Percentiles rank a stretch among this genome's conserved stretches.
phyloP scores from a whole-genome alignment of 1,140 invertebrate genomes.

The Cherax destructor region DNA sequence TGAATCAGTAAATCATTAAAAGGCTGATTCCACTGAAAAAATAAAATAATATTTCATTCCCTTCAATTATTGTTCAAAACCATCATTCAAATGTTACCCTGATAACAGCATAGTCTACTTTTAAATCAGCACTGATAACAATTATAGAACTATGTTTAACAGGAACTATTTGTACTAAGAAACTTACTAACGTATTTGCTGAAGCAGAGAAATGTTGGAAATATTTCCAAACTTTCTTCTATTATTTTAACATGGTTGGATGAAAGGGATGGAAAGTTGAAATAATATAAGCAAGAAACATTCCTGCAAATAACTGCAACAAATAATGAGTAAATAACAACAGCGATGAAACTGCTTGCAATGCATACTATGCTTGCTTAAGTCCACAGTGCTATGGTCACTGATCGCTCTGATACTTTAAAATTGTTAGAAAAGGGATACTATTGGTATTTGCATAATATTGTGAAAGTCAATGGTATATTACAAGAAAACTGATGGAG shows the following conservation, averaged over 20 bases:
- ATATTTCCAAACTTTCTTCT: neutral
- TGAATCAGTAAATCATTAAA: neutral
- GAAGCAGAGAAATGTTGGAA: slow-evolving; percentile 20
- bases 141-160: slow-evolving; percentile 52
- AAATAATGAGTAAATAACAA: slow-evolving; percentile 7
- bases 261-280: neutral
- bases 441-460: slow-evolving; percentile 12
- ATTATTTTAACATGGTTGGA: slow-evolving; percentile 12
- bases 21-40: neutral
- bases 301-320: slow-evolving; percentile 1
- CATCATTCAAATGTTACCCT: slow-evolving; percentile 29
- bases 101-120: slow-evolving; percentile 34
- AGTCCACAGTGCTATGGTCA: neutral
- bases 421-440: neutral
- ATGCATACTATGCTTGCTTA: neutral
- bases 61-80: neutral
- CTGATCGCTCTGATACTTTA: slow-evolving; percentile 4
- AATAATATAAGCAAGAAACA: neutral
- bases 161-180: slow-evolving; percentile 58
- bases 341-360: neutral
- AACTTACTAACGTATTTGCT: slow-evolving; percentile 35
- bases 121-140: slow-evolving; percentile 39
- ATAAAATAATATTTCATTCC: slow-evolving; percentile 17
- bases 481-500: neutral
- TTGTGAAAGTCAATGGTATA: slow-evolving; percentile 8